Base-by-base conservation (phyloP, 2,113 vertebrate species). In the Drymodes brunneopygia region DNA sequence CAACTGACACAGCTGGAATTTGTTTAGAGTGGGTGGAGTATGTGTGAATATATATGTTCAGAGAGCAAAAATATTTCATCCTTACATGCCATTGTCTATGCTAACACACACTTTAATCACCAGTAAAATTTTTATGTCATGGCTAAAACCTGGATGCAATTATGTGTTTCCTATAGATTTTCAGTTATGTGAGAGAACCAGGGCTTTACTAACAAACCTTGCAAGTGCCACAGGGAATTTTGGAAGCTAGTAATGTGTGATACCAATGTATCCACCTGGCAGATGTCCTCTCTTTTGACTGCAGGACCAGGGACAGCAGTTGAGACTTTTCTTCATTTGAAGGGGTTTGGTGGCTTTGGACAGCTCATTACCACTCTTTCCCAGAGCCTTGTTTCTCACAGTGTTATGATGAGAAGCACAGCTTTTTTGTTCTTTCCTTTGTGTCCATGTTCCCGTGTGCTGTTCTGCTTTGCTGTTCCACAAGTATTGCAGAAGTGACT, bases 401-500 rank as follows among this genome's bases (percentile, higher is more conserved):
- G 10, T 58, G 17, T 67, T 25, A 58, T 28, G 19, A 44, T n/a
- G 21, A 92, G 38, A 75, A 40, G 38, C 10, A 20, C 5, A 15
- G 2, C 13, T 33, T 66, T 65, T 58, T 70, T 72, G 3, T 77
- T 75, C 38, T 60, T 70, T 73, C 20, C 44, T 13, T 3, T 22
- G n/a, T 67, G 10, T 27, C 15, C 33, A 6, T 36, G 15, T 65
- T 86, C 6, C 31, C 20, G 2, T 22, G 9, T 87, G 53, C 28
- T 78, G 13, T 65, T 58, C 50, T 50, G 23, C 65, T 74, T 25
- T n/a, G 11, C 38, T 62, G 10, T 71, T 82, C 48, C 20, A 48
- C 7, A 18, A 54, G 33, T 44, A 62, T 29, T 0, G 0, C 44
- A 82, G n/a, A 62, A 86, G 15, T 45, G 38, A 1, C 47, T 65